phyloP scores from a whole-genome alignment of 2,113 vertebrate genomes.

The Anoplopoma fimbria region DNA sequence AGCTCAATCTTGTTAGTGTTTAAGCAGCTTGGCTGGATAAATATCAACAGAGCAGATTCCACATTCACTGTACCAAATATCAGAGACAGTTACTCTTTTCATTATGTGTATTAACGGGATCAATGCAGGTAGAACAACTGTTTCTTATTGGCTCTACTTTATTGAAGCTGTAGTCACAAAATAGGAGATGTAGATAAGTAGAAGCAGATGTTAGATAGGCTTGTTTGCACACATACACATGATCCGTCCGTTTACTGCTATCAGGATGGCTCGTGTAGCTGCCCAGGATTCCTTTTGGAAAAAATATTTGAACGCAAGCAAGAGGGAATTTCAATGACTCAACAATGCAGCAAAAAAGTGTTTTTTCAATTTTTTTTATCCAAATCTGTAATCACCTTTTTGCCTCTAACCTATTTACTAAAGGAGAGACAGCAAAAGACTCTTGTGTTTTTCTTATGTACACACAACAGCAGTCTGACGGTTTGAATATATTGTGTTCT shows the following conservation, averaged over 20 bases:
- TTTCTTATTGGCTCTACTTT: not conserved
- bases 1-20: slow-evolving; percentile 52
- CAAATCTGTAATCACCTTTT: slow-evolving; percentile 2
- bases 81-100: not conserved
- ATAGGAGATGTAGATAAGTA: not conserved
- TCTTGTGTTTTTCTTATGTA: not conserved
- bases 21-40: slow-evolving; percentile 1
- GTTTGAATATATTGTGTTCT: slow-evolving; percentile 28
- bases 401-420: not conserved
- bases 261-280: not conserved
- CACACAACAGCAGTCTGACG: slow-evolving; percentile 3
- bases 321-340: not conserved
- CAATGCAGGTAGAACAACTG: not conserved
- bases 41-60: not conserved
- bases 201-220: not conserved
- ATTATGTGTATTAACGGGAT: not conserved
- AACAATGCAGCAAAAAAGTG: not conserved
- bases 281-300: not conserved
- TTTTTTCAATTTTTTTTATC: slow-evolving; percentile 10
- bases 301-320: not conserved
- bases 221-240: slow-evolving; percentile 33
- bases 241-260: slow-evolving; percentile 28
- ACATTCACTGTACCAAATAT: not conserved
- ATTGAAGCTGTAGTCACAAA: slow-evolving; percentile 10
- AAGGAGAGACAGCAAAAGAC: not conserved